Evolutionary conservation across 2,113 vertebrate species (phyloP), one percentile per base, ranked within the genome.

Genomic region (Motacilla tschutschensis): DNA sequence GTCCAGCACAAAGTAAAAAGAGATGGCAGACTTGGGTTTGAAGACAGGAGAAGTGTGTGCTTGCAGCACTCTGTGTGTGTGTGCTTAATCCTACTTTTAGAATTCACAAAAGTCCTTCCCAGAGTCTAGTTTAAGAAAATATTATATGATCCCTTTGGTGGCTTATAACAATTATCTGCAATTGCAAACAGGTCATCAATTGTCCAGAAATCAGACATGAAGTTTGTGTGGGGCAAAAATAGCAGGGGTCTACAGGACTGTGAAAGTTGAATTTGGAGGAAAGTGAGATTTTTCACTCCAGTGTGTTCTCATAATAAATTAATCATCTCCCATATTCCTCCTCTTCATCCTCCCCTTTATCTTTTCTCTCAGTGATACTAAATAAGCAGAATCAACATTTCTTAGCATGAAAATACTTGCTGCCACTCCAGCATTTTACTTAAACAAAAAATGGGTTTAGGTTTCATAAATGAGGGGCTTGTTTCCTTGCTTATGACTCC

Each of bases 391-490:
- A 47, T 65, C 35, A 79, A 16, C 4, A 14, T 59, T 41, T 85
- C 14, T 81, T 72, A 54, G 64, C 67, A 87, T 74, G 44, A 81
- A 77, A 75, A 40, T 70, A 33, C 87, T 91, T 94, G 63, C 66
- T 79, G 55, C 65, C 41, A 15, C 14, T 48, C 21, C 22, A 50
- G 33, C 8, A 2, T 75, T 89, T 94, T 75, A 73, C n/a, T 54
- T 44, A 44, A 79, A 59, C 8, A 71, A 85, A 48, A 72, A 16
- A 19, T 12, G 4, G 6, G 2, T 50, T 58, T 62, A 9, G 10
- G 14, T 55, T 66, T 35, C 5, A 2, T 25, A 40, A 17, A 9
- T 26, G 7, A 2, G 41, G 31, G 9, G 25, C 44, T 82, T 59
- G 15, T 86, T 88, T 81, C 75, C 14, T 64, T 89, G 22, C 17